Evolutionary conservation across 2,888 invertebrate genomes (phyloP).

Genomic region (Pyrgus malvae): DNA sequence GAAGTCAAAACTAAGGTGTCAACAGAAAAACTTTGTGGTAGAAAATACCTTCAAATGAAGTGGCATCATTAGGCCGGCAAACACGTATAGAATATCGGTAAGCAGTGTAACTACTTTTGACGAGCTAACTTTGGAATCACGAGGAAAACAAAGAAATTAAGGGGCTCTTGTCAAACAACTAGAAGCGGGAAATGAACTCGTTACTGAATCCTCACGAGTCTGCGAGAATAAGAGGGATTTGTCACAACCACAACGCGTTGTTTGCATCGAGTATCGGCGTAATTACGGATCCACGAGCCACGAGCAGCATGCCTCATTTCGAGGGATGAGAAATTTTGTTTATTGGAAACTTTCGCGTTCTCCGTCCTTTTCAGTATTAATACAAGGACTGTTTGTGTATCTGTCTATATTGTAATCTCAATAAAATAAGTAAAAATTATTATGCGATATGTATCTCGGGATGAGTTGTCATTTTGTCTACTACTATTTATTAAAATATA

Average conservation of each 20-base stretch:
- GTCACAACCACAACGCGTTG: conserved; percentile 31
- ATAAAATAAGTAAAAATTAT: too few species aligned
- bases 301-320: too few species aligned
- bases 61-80: not conserved
- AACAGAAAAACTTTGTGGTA: not conserved
- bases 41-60: not conserved
- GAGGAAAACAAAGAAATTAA: conserved; percentile 12
- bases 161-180: conserved; percentile 7
- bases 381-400: too few species aligned
- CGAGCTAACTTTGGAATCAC: conserved; percentile 18
- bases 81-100: conserved; percentile 10
- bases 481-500: too few species aligned
- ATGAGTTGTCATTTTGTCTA: too few species aligned
- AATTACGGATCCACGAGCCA: conserved; percentile 48
- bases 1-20: not conserved
- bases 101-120: conserved; percentile 13
- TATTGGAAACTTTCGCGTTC: too few species aligned
- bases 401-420: too few species aligned
- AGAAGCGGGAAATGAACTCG: conserved; percentile 4
- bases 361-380: too few species aligned
- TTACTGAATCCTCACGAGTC: conserved; percentile 7
- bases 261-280: conserved; percentile 45
- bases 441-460: too few species aligned
- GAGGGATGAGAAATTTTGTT: not conserved
- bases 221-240: conserved; percentile 30